These are phyloP conservation scores for Eubasilissa splendida DNA, from an alignment of 2,888 invertebrate species.

Conservation along the genomic window DNA sequence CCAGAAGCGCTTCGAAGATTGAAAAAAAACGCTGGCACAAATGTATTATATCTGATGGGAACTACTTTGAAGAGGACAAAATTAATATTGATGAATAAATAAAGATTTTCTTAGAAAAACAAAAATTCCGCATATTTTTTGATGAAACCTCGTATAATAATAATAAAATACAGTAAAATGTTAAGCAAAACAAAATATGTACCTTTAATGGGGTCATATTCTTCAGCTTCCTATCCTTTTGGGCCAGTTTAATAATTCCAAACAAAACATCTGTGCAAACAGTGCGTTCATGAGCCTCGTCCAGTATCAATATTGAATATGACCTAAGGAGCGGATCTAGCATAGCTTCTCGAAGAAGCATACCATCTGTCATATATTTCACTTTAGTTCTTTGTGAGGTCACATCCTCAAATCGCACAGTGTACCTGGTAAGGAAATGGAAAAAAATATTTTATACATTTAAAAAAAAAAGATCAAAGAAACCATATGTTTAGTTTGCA, in stretches of 20 bases:
- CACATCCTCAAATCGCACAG: constrained; percentile 93
- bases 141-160: too few species aligned
- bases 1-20: too few species aligned
- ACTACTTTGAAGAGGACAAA: too few species aligned
- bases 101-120: too few species aligned
- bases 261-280: constrained; percentile 95
- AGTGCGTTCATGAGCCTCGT: constrained; percentile 97
- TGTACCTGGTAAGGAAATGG: constrained; percentile 71
- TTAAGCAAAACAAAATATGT: constrained; percentile 46
- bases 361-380: constrained; percentile 95
- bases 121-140: too few species aligned
- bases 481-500: not conserved
- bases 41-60: too few species aligned
- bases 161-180: too few species aligned
- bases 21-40: too few species aligned
- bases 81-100: too few species aligned
- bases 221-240: constrained; percentile 78
- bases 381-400: constrained; percentile 87
- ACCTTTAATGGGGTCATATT: constrained; percentile 79
- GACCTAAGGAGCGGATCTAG: constrained; percentile 80
- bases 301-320: constrained; percentile 89
- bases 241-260: constrained; percentile 92
- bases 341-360: constrained; percentile 92
- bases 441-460: too few species aligned
- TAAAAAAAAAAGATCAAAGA: too few species aligned